Evolutionary conservation across 2,888 invertebrate genomes (phyloP), one percentile per base, ranked within the genome.

Genomic region (Hypomecis punctinalis): DNA sequence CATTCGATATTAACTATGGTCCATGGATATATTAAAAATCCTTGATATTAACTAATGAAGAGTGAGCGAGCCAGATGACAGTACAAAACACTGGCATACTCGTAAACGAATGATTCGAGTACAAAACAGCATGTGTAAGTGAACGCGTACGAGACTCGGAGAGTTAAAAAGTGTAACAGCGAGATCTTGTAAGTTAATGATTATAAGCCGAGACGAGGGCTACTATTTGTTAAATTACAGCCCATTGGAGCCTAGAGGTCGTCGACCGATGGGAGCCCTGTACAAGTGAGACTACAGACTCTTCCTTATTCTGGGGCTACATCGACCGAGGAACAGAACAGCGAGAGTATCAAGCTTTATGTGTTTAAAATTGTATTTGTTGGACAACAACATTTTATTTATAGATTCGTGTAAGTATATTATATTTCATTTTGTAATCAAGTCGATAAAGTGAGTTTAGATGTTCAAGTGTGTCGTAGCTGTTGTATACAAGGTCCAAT

Each of bases 151-250:
- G 1, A 23, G 23, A 46, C 67, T 68, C 65, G 65, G 70, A 69
- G 10, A 69, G 63, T 73, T 70, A 68, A 70, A 71, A 69, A 33
- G 33, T 33, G 47, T 33, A 45, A 39, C 23, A 40, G 55, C 64
- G 63, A 71, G 66, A 74, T 81, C 77, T 80, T 69, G 70, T 64
- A 78, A 78, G 79, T 80, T 78, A 79, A 79, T 77, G 76, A 77
- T 70, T 74, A 74, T 70, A 74, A 75, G 78, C 76, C 69, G 66
- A 56, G 71, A 70, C n/a, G 39, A 51, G 47, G 47, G 71, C 70
- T 66, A 73, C 72, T 70, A 75, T 73, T 76, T 76, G 77, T 79
- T 82, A 77, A 79, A 80, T 79, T 78, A 75, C 67, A 77, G 74
- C 74, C 75, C 73, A 79, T 77, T 74, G 73, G 69, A 77, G 74